Evolutionary conservation across 2,888 invertebrate genomes (phyloP), one percentile per base, ranked within the genome.

Genomic region (Tiphia femorata): DNA sequence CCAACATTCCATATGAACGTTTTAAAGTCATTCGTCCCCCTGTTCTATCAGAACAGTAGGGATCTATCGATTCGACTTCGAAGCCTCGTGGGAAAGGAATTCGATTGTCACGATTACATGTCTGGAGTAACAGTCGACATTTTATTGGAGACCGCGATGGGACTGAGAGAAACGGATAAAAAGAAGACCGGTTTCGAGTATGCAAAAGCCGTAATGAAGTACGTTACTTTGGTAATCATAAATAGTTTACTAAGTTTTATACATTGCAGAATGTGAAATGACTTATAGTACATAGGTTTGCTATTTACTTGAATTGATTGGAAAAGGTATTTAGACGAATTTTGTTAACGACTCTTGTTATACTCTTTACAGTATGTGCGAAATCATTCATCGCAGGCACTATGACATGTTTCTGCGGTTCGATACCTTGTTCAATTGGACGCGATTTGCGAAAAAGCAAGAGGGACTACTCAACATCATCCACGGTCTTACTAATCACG

Each of bases 171-270:
- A 33, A 80, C 79, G 10, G 78, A 84, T 1, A 85, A 85, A 53
- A 83, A 85, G 49, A 84, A 85, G 48, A 84, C 83, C 57, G 86
- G 87, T 49, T 86, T 82, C 52, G 85, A 86, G 41, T 88, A 87
- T 59, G 87, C 87, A 1, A 81, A 84, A 75, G 87, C 87, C 37
- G 87, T 87, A 1, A 87, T 88, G 87, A 85, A 86, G 87, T 87
- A 76, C 82, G 83, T 76, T n/a, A 8, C 17, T 6, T 37, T 37
- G 8, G n/a, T 33, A 8, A n/a, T 4, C 10, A 25, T 42, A 42
- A 10, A 25, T 8, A 25, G 25, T 25, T 25, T n/a, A n/a, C n/a
- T n/a, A n/a, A n/a, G n/a, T n/a, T n/a, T n/a, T n/a, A n/a, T n/a
- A n/a, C n/a, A n/a, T n/a, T n/a, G n/a, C n/a, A n/a, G n/a, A n/a